Conservation (phyloP, 2,797 vertebrate genomes). For the Chiloscyllium punctatum region DNA sequence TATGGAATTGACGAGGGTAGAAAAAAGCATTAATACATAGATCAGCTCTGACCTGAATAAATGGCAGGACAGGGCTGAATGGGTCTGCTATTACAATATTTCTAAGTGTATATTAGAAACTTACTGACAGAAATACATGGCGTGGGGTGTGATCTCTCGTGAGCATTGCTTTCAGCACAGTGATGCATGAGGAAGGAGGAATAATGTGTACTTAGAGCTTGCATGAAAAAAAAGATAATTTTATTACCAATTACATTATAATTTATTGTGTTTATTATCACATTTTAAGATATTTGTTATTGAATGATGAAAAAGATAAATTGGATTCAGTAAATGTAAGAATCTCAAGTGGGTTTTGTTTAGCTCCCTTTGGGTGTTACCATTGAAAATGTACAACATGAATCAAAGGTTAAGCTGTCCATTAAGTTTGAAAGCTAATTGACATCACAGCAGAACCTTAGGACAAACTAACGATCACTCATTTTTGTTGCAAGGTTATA, state of each 20-base stretch:
- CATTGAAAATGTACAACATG: background rate
- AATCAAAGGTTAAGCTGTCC: background rate
- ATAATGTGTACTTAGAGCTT: background rate
- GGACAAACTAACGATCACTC: background rate
- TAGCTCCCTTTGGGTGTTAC: background rate
- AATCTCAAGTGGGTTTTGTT: background rate
- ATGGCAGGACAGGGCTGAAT: background rate
- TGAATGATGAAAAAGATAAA: conserved; percentile 10
- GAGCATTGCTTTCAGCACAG: background rate
- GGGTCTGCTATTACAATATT: background rate
- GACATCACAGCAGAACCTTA: background rate
- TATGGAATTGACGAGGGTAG: background rate
- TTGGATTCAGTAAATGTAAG: background rate
- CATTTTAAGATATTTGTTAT: background rate
- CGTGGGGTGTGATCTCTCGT: background rate
- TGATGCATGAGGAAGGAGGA: background rate
- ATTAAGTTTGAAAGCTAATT: background rate
- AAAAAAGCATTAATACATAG: background rate
- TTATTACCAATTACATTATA: background rate
- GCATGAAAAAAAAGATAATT: background rate
- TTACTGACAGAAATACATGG: background rate
- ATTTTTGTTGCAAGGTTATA: background rate
- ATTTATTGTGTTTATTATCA: background rate
- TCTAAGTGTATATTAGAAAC: background rate
- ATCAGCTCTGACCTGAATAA: background rate